A percentile compares a stretch with the other conserved stretches of the same genome.
Conservation (phyloP, 2,797 vertebrate genomes). For the Sus cebifrons region DNA sequence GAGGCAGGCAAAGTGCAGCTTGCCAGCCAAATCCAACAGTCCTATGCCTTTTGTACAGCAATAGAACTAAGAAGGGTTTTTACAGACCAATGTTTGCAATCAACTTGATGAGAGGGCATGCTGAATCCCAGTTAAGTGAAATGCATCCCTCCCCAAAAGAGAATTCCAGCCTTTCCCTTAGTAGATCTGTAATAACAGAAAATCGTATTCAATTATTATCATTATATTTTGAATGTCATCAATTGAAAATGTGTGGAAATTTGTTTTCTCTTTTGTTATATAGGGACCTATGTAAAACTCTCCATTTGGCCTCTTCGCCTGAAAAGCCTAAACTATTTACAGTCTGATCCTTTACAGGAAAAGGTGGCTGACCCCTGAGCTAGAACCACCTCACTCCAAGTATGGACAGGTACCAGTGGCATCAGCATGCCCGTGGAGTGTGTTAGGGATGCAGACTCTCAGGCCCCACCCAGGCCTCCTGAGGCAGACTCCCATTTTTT, state of each 20-base stretch:
- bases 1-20: neutral
- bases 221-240: slow-evolving; percentile 3
- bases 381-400: accelerated
- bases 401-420: accelerated
- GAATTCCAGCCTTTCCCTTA: neutral
- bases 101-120: accelerated
- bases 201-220: neutral
- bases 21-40: neutral
- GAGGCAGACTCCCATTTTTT: too few relatives aligned
- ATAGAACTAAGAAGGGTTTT: neutral
- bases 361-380: neutral
- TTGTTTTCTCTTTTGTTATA: neutral
- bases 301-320: neutral
- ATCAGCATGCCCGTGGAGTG: accelerated
- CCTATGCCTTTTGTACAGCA: accelerated
- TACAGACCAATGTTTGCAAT: neutral
- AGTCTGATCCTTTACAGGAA: neutral
- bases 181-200: neutral
- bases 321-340: neutral
- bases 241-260: neutral
- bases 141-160: neutral
- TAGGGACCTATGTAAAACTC: neutral
- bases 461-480: neutral
- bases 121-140: neutral
- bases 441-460: neutral